Conservation (phyloP, 2,797 vertebrate species). For the Pseudochirops corinnae region DNA sequence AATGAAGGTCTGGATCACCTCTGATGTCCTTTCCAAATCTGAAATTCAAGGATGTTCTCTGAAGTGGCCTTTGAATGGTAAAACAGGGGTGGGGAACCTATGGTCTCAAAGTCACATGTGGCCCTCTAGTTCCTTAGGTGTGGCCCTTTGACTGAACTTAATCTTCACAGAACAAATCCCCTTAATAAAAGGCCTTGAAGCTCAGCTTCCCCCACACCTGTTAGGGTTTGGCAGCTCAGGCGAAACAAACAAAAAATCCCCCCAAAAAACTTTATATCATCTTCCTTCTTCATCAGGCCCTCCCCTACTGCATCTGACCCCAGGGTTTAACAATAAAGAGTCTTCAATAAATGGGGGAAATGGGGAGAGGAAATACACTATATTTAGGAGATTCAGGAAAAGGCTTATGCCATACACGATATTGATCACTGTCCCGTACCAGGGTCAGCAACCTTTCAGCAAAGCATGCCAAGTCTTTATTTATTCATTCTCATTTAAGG, state of each 20-base stretch:
- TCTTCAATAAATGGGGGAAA: neutral
- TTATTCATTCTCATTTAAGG: constrained; percentile 66
- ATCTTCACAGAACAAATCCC: too few species aligned
- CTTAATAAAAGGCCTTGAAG: too few species aligned
- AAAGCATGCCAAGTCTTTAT: constrained; percentile 60
- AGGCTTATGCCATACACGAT: neutral
- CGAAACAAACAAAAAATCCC: neutral
- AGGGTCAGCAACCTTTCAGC: constrained; percentile 58
- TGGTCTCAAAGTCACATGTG: too few species aligned
- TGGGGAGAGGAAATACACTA: neutral
- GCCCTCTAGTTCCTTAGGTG: too few species aligned
- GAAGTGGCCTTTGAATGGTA: neutral
- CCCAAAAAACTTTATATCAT: neutral
- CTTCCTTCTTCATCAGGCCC: neutral
- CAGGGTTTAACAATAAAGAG: neutral
- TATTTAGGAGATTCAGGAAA: neutral
- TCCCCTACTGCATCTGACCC: neutral
- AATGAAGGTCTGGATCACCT: neutral
- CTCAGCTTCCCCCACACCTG: too few species aligned
- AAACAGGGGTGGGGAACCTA: neutral
- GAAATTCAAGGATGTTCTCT: neutral
- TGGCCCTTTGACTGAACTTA: too few species aligned
- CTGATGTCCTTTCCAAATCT: neutral
- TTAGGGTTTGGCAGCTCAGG: neutral
- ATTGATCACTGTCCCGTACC: constrained; percentile 8